These are phyloP conservation scores for Berghia stephanieae DNA, from an alignment of 1,140 invertebrate species.

Conservation along the genomic window DNA sequence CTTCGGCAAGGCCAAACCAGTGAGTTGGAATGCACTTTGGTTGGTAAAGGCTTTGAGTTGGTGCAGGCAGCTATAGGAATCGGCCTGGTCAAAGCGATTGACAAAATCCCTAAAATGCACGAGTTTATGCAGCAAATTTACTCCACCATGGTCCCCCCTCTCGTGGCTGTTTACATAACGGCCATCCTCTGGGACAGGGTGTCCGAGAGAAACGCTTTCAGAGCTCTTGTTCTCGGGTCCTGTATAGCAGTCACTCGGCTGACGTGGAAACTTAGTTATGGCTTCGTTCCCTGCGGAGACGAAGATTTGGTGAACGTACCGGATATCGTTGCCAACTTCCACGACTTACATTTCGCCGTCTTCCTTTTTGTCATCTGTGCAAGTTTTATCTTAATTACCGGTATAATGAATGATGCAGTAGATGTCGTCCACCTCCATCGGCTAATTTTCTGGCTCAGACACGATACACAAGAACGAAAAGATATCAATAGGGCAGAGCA, in stretches of 20 bases:
- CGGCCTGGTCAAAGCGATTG: background rate
- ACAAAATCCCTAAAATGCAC: background rate
- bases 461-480: too few species aligned
- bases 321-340: conserved; percentile 43
- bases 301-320: background rate
- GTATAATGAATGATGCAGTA: too few species aligned
- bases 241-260: background rate
- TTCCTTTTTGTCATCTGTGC: conserved; percentile 71
- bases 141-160: background rate
- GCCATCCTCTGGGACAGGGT: conserved; percentile 12
- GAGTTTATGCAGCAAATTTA: background rate
- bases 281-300: background rate
- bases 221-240: background rate
- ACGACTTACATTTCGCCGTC: conserved; percentile 47
- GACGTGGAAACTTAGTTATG: background rate
- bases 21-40: background rate
- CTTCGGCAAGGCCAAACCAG: background rate
- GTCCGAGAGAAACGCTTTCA: conserved; percentile 9
- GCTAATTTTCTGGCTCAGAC: too few species aligned
- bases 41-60: background rate
- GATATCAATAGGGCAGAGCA: too few species aligned
- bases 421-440: too few species aligned
- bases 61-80: background rate
- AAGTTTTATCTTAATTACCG: conserved; percentile 78
- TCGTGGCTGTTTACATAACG: conserved; percentile 8